phyloP scores from a whole-genome alignment of 1,140 invertebrate genomes.

The Chelonus insularis region DNA sequence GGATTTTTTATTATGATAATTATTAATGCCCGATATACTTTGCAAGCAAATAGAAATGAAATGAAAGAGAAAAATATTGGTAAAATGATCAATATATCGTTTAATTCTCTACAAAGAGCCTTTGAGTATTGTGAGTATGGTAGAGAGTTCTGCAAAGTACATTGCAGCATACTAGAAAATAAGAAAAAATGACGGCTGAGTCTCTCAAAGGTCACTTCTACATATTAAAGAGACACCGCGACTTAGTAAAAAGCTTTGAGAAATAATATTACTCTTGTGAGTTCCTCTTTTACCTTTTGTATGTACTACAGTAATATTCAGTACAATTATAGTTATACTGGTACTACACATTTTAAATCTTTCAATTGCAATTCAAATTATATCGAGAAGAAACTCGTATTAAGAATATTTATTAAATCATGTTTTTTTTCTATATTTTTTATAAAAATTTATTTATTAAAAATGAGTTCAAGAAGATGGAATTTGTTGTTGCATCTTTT shows the following conservation, averaged over 20 bases:
- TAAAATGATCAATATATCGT: constrained; percentile 5
- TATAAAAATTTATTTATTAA: no score
- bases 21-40: neutral
- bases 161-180: constrained; percentile 13
- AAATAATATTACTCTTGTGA: constrained; percentile 10
- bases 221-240: constrained; percentile 16
- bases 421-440: no score
- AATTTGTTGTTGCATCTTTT: no score
- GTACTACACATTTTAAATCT: neutral
- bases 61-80: no score
- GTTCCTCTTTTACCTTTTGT: neutral
- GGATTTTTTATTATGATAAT: neutral
- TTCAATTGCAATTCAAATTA: no score
- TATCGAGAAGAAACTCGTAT: no score
- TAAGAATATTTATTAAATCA: no score
- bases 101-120: neutral
- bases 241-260: constrained; percentile 1
- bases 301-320: neutral
- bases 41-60: neutral
- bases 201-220: constrained; percentile 26
- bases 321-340: no score
- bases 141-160: neutral
- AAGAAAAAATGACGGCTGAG: constrained; percentile 27
- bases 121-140: neutral
- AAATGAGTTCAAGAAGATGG: no score